Evolutionary conservation across 2,113 vertebrate species (phyloP).

Genomic region (Scytalopus superciliaris): DNA sequence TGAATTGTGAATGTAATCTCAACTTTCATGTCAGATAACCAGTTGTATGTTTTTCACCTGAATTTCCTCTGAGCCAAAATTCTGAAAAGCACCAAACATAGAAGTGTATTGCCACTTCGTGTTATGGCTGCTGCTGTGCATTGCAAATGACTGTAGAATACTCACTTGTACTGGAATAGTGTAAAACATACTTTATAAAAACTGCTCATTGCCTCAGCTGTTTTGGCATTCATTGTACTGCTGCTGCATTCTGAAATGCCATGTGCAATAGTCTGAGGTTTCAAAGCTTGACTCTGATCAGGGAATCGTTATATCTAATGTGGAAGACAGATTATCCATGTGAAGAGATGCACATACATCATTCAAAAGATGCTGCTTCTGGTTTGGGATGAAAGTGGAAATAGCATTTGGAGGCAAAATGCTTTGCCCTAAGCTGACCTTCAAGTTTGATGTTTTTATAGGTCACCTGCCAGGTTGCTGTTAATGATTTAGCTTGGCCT

Average conservation of each 20-base stretch:
- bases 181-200: not conserved
- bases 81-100: not conserved
- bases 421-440: not conserved
- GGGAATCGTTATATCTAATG: not conserved
- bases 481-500: not conserved
- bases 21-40: not conserved
- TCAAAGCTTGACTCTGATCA: not conserved
- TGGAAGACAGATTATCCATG: accelerated
- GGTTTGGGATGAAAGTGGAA: not conserved
- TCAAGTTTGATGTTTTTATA: not conserved
- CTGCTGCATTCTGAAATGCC: not conserved
- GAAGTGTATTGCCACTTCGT: not conserved
- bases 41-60: not conserved
- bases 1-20: not conserved
- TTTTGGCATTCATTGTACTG: not conserved
- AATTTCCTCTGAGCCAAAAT: not conserved
- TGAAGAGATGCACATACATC: not conserved
- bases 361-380: not conserved
- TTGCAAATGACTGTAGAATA: too few relatives aligned
- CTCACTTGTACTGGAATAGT: not conserved
- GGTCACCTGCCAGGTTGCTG: not conserved
- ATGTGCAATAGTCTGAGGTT: not conserved
- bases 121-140: not conserved
- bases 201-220: not conserved
- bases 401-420: not conserved